Conservation (phyloP, 2,113 vertebrate species). For the Anolis sagrei region DNA sequence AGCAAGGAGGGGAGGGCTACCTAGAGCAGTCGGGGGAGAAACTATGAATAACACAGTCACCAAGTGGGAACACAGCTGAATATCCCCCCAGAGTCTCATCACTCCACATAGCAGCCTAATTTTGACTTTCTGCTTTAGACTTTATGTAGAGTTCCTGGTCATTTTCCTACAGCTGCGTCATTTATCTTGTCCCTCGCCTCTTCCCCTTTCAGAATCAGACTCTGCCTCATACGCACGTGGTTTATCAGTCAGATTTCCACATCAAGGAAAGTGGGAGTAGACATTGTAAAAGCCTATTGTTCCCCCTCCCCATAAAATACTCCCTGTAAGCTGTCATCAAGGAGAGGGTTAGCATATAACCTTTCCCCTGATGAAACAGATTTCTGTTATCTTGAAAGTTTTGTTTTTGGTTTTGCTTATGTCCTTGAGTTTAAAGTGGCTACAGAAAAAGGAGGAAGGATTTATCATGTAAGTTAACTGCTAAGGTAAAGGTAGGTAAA, state of each 20-base stretch:
- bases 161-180: background rate
- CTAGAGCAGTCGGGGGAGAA: too few relatives aligned
- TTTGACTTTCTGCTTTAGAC: background rate
- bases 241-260: too few relatives aligned
- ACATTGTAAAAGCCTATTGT: background rate
- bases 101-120: background rate
- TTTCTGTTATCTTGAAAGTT: background rate
- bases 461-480: too few relatives aligned
- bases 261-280: too few relatives aligned
- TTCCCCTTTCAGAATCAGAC: background rate
- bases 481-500: too few relatives aligned
- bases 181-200: background rate
- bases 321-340: background rate
- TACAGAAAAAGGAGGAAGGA: too few relatives aligned
- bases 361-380: background rate
- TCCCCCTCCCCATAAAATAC: background rate
- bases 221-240: too few relatives aligned
- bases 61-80: background rate
- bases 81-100: background rate
- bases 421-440: too few relatives aligned
- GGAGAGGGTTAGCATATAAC: background rate
- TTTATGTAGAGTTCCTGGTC: background rate
- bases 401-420: background rate
- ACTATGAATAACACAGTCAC: background rate
- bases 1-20: background rate